Percentiles rank a stretch among this genome's conserved stretches.
Evolutionary conservation across 2,888 invertebrate genomes (phyloP).

Genomic region (Anorthoa munda): DNA sequence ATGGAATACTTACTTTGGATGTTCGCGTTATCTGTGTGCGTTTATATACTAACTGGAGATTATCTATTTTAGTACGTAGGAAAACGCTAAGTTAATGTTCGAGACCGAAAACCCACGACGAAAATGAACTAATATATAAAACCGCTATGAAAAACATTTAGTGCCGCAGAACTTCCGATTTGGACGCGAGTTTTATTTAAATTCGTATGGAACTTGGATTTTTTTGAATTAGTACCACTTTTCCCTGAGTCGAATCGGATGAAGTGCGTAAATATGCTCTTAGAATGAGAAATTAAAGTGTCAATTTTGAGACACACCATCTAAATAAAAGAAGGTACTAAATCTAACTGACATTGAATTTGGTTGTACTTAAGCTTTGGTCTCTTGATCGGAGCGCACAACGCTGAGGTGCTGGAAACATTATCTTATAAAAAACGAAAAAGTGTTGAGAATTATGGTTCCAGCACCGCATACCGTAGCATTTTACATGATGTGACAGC

Average conservation of each 20-base stretch:
- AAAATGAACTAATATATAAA: constrained; percentile 17
- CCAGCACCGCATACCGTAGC: no score
- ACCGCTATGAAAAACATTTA: background rate
- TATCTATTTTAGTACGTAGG: constrained; percentile 27
- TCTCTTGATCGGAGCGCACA: no score
- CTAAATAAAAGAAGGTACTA: background rate
- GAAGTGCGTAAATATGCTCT: no score
- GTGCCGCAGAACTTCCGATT: no score
- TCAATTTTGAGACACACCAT: background rate
- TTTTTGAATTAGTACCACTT: no score
- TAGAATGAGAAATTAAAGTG: background rate
- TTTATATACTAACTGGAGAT: constrained; percentile 18
- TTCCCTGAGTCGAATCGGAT: no score
- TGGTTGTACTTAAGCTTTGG: background rate
- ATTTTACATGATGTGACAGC: no score
- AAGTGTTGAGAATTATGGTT: no score
- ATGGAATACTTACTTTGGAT: constrained; percentile 28
- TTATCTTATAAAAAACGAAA: no score
- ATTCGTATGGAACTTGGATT: no score
- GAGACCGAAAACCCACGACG: constrained; percentile 2
- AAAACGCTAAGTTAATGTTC: constrained; percentile 12
- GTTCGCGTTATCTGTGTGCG: constrained; percentile 35
- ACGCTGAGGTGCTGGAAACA: no score
- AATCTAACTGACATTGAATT: background rate
- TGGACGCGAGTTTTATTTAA: no score